Percentiles rank a stretch among this genome's conserved stretches.
Conservation (phyloP, 1,140 invertebrate genomes). For the Parapsyche elsis region DNA sequence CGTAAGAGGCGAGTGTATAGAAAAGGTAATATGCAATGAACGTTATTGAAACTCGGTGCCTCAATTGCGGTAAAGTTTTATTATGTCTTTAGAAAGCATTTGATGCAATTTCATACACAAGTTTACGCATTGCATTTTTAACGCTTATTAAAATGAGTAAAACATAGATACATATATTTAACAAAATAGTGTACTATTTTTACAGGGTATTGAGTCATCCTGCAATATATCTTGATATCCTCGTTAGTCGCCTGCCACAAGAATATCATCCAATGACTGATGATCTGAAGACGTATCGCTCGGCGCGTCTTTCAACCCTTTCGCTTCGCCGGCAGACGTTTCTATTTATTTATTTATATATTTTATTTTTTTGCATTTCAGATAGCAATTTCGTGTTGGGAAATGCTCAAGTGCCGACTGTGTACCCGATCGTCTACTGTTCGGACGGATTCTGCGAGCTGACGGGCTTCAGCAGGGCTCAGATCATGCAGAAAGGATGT, state of each 20-base stretch:
- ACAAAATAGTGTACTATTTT: no score
- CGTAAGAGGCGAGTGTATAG: no score
- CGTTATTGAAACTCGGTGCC: no score
- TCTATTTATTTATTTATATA: neutral
- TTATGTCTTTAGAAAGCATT: no score
- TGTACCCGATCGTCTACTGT: conserved; percentile 97
- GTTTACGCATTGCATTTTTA: no score
- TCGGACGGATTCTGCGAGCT: conserved; percentile 98
- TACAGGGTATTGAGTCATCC: no score
- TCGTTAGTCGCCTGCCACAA: neutral
- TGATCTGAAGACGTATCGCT: neutral
- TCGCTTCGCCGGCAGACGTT: neutral
- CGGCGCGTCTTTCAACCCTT: neutral
- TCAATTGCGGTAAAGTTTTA: no score
- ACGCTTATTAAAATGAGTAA: no score
- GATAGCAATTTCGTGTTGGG: conserved; percentile 98
- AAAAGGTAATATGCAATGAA: no score
- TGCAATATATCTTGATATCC: neutral
- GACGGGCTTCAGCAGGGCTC: conserved; percentile 91
- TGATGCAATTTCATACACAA: no score
- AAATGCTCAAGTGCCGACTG: conserved; percentile 88
- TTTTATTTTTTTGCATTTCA: conserved; percentile 69
- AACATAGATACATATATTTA: no score
- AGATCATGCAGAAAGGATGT: conserved; percentile 97
- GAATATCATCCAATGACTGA: neutral